Evolutionary conservation across 2,797 vertebrate species (phyloP), one percentile per base, ranked within the genome.

Genomic region (Phaenicophaeus curvirostris): DNA sequence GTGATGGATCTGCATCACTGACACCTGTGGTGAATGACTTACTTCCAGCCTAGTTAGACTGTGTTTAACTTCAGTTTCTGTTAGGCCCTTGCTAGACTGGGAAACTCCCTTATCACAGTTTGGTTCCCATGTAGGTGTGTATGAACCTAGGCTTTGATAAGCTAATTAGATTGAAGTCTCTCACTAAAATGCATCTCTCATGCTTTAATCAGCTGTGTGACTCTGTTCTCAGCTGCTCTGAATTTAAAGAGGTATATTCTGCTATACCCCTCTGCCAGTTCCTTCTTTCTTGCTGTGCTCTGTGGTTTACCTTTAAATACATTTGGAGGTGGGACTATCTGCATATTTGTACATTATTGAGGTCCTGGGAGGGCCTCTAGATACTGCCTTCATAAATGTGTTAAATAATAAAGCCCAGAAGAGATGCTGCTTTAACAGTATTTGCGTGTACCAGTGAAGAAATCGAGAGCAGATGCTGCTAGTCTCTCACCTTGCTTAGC

Each of bases 61-160:
- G 16, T 65, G 58, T 76, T 94, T 84, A 58, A 66, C 80, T 90
- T 76, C 4, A 44, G 91, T 66, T 94, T 95, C 75, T 95, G 46
- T 85, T 48, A 69, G 63, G 57, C 37, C 27, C 90, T 82, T 89
- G 86, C 93, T 69, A 86, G 63, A 46, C 44, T 54, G 86, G 71
- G 53, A 33, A 90, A 21, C 81, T 50, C 65, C 69, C 41, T 85
- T 87, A 61, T 65, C 90, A 55, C 88, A 89, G 78, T 87, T 95
- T 95, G 90, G 57, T 90, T 95, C 89, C 87, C 94, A 94, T 5
- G 0, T 92, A 95, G 94, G 95, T 94, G 96, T 81, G 91, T 58
- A 72, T 50, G 85, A 73, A 91, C 42, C 53, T 53, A 11, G 2
- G 53, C 90, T 96, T 96, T 95, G 95, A 94, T 89, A 77, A 93